Evolutionary conservation across 2,113 vertebrate species (phyloP), one percentile per base, ranked within the genome.

Genomic region (Centrocercus urophasianus): DNA sequence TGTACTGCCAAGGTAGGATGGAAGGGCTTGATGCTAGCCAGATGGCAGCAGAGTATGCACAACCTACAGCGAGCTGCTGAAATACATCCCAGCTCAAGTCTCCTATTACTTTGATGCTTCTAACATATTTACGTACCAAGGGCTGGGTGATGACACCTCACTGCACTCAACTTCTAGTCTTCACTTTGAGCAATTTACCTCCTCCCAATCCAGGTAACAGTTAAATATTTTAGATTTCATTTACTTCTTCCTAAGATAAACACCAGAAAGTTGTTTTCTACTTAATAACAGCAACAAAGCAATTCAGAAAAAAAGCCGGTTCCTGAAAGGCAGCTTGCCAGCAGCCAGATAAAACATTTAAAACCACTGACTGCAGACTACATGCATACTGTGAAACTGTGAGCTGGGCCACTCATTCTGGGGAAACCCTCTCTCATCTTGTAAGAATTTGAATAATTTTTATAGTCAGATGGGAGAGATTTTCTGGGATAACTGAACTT

Each of bases 1-100:
- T 10, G 21, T 24, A 3, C 18, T 85, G 78, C 77, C 92, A 89
- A 93, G 82, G 69, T 6, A 76, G 70, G 69, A 34, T 70, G 56
- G 82, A 85, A 93, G 61, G 87, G 69, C 79, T 65, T 5, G 1
- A 10, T 0, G 0, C 43, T 90, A 92, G 90, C 93, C 88, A 95
- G 86, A 79, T 94, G 91, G 92, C 96, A 94, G 93, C 91, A 86
- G 91, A 95, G 91, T 17, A 73, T 95, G 45, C 64, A 80, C 93
- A 93, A 66, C 76, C 52, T 60, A 22, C 43, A 56, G 43, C 2
- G 7, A 50, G 59, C 78, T 79, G 81, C 91, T 61, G 50, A 34
- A 65, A 52, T 1, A 1, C 4, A 6, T 4, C 61, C 34, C 73
- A 59, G 69, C 24, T 66, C 3, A 0, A 1, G 9, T 5, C 30